These are phyloP conservation scores for Ciconia maguari DNA, from an alignment of 2,113 vertebrate genomes.

Conservation along the genomic window DNA sequence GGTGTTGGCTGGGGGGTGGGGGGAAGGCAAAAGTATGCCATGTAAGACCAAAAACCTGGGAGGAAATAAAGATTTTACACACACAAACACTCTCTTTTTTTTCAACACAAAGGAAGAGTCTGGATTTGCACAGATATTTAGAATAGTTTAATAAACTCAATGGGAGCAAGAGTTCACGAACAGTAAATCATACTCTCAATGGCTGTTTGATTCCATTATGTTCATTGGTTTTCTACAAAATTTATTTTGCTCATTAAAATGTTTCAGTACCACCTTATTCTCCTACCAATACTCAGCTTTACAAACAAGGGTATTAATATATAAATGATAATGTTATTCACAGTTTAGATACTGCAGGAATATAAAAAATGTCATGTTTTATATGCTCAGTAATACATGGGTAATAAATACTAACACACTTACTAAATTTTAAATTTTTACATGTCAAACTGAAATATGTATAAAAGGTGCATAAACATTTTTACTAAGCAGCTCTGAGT, in stretches of 20 bases:
- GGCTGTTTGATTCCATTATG: fast-evolving
- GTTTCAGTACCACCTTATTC: neutral
- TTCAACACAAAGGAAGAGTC: neutral
- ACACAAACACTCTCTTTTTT: neutral
- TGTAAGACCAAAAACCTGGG: neutral
- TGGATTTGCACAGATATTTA: neutral
- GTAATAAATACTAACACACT: neutral
- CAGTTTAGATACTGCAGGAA: neutral
- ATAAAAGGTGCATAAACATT: fast-evolving
- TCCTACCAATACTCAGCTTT: neutral
- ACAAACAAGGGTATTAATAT: neutral
- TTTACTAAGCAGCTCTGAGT: neutral
- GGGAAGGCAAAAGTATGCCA: neutral
- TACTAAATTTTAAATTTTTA: neutral
- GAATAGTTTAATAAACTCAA: neutral
- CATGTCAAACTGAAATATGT: neutral
- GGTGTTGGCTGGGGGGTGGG: neutral
- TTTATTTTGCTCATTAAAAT: neutral
- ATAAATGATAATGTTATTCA: neutral
- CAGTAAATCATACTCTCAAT: neutral
- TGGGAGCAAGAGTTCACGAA: neutral
- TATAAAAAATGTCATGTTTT: neutral
- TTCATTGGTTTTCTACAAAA: neutral
- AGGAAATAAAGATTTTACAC: neutral
- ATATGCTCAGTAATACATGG: neutral